phyloP scores from a whole-genome alignment of 1,140 invertebrate species.

The Macrostomum lignano region DNA sequence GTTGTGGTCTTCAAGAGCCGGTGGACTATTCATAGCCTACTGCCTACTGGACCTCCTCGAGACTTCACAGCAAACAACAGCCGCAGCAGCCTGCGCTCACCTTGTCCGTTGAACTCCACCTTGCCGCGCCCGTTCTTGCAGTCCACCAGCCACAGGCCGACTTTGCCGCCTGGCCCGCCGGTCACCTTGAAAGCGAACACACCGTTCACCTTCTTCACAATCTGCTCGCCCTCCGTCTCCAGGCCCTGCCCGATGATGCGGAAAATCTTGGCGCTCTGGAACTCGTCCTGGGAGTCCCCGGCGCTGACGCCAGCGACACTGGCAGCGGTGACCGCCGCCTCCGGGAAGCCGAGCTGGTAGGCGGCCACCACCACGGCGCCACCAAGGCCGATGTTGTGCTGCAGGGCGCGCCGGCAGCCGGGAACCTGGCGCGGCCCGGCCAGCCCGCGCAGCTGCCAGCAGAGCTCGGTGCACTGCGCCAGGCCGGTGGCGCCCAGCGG shows the following conservation, averaged over 20 bases:
- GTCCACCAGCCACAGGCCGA: constrained; percentile 61
- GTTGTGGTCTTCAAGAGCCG: too few species aligned
- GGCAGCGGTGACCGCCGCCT: constrained; percentile 16
- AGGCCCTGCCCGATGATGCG: constrained; percentile 4
- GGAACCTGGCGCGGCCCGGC: constrained; percentile 66
- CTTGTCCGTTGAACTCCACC: constrained; percentile 45
- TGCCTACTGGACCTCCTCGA: too few species aligned
- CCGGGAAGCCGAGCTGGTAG: constrained; percentile 52
- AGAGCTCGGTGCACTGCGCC: constrained; percentile 74
- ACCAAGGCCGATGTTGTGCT: constrained; percentile 83
- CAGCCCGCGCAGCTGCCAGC: constrained; percentile 57
- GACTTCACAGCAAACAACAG: too few species aligned
- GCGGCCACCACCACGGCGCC: constrained; percentile 69
- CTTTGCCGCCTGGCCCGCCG: constrained; percentile 40
- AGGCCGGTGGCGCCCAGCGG: constrained; percentile 78
- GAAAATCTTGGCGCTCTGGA: constrained; percentile 3
- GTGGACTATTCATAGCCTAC: too few species aligned
- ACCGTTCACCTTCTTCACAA: constrained; percentile 55
- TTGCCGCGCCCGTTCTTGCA: constrained; percentile 56
- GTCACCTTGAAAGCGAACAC: constrained; percentile 59
- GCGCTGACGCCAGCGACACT: constrained; percentile 36
- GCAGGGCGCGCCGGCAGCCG: constrained; percentile 50
- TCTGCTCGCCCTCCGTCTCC: constrained; percentile 33
- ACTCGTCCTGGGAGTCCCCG: constrained; percentile 37
- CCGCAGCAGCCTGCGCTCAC: constrained; percentile 20